Evolutionary conservation across 2,113 vertebrate species (phyloP).

Genomic region (Channa maculata): DNA sequence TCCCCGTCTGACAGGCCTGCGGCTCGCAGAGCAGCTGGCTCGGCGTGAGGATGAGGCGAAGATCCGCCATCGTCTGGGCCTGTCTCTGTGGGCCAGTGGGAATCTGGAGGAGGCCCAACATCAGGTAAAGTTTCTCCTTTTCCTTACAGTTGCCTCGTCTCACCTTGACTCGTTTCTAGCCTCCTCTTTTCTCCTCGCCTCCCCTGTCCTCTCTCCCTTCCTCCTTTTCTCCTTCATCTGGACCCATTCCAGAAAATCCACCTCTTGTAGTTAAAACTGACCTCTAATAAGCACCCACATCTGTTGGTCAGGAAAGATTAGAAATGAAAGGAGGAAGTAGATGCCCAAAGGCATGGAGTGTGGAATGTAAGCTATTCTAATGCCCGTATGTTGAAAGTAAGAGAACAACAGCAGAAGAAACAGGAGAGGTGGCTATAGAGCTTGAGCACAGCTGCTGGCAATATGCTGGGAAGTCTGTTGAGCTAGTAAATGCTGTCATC

Average conservation of each 20-base stretch:
- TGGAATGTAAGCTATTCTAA: conserved; percentile 24
- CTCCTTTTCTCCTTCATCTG: conserved; percentile 33
- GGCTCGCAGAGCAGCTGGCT: conserved; percentile 93
- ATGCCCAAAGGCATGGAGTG: conserved; percentile 23
- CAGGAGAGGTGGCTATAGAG: conserved; percentile 24
- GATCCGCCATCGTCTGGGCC: conserved; percentile 94
- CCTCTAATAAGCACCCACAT: conserved; percentile 59
- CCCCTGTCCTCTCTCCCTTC: not conserved
- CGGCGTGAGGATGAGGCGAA: conserved; percentile 95
- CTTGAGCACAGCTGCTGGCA: conserved; percentile 35
- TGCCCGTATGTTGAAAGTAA: conserved; percentile 18
- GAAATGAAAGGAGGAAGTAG: conserved; percentile 37
- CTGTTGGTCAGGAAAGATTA: conserved; percentile 45
- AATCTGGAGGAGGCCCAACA: conserved; percentile 95
- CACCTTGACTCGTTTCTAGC: conserved; percentile 35
- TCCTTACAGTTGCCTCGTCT: conserved; percentile 22
- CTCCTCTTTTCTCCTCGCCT: conserved; percentile 7
- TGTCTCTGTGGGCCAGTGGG: conserved; percentile 95
- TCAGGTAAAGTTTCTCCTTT: conserved; percentile 83
- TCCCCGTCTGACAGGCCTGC: conserved; percentile 84
- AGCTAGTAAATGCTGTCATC: conserved; percentile 66
- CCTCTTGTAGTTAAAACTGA: conserved; percentile 55
- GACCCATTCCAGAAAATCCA: conserved; percentile 28
- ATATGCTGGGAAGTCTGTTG: conserved; percentile 53
- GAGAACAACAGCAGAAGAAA: conserved; percentile 17